Evolutionary conservation across 2,113 vertebrate genomes (phyloP), one percentile per base, ranked within the genome.

Genomic region (Ciconia stormi): DNA sequence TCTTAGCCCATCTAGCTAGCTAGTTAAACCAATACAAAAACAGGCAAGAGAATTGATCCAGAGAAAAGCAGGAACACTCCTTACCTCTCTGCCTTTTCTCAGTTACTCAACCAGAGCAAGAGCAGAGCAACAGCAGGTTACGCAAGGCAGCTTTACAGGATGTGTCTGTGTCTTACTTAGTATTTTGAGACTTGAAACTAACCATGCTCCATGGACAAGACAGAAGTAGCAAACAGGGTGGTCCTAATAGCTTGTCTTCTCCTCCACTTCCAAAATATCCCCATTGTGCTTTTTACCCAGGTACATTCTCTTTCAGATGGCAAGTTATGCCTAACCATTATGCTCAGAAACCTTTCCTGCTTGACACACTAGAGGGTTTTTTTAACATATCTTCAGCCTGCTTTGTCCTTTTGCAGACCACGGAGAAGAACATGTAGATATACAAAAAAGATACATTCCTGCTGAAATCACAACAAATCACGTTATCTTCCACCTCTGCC

Each of bases 381-480:
- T 38, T 76, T 34, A 61, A 59, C 23, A 7, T 17, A 47, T 20
- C 32, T 66, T 90, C 70, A 88, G 52, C 34, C 23, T 32, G 9
- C 53, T 88, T 82, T 49, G 16, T 65, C 29, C 30, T 86, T 71
- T 61, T 50, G 44, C 65, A 58, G 23, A 76, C 14, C 30, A 49
- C 0, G 0, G 21, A n/a, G 16, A 90, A 82, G 56, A 93, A 69
- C 20, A 40, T 0, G 3, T 6, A 74, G 9, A 59, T 13, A 15
- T 73, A 84, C 13, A 70, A 58, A 47, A 42, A 62, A 62, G 18
- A 82, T 13, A 44, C 4, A 34, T 52, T 72, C 20, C 22, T 65
- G 20, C 29, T 44, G 61, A 94, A 90, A 92, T 88, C 40, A 40
- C 38, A 90, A 30, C 8, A 77, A 78, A 74, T 36, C 71, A n/a